These are phyloP conservation scores for Phalacrocorax carbo DNA, from an alignment of 2,113 vertebrate species.

Conservation along the genomic window DNA sequence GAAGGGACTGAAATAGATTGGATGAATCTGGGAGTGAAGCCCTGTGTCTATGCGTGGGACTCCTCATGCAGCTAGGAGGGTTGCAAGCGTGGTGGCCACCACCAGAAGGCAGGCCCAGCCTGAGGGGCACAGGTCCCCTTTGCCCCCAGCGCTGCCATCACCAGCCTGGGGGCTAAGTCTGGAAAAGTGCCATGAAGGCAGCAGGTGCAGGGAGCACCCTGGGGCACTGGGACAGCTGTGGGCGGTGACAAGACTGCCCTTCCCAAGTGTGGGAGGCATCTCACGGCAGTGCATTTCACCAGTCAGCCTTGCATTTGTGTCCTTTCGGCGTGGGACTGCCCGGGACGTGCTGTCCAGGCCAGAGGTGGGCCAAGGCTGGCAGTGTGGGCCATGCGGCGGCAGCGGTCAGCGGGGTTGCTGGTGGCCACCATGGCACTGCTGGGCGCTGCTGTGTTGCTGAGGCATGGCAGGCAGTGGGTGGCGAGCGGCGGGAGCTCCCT, in stretches of 20 bases:
- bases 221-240: neutral
- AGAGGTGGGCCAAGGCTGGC: no score
- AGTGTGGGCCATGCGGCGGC: neutral
- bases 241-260: neutral
- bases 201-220: neutral
- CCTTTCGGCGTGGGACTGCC: neutral
- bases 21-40: neutral
- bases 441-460: neutral
- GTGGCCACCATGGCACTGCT: neutral
- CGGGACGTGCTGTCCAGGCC: rapidly evolving
- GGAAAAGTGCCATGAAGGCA: rapidly evolving
- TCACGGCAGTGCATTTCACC: rapidly evolving
- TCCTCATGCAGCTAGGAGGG: neutral
- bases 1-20: neutral
- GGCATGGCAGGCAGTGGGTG: no score
- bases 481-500: neutral
- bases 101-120: neutral
- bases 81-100: no score
- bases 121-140: rapidly evolving
- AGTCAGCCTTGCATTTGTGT: neutral
- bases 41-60: rapidly evolving
- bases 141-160: neutral
- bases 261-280: neutral
- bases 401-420: neutral
- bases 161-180: no score